Percentiles rank a stretch among this genome's conserved stretches.
Evolutionary conservation across 2,113 vertebrate genomes (phyloP).

Genomic region (Platanista minor): DNA sequence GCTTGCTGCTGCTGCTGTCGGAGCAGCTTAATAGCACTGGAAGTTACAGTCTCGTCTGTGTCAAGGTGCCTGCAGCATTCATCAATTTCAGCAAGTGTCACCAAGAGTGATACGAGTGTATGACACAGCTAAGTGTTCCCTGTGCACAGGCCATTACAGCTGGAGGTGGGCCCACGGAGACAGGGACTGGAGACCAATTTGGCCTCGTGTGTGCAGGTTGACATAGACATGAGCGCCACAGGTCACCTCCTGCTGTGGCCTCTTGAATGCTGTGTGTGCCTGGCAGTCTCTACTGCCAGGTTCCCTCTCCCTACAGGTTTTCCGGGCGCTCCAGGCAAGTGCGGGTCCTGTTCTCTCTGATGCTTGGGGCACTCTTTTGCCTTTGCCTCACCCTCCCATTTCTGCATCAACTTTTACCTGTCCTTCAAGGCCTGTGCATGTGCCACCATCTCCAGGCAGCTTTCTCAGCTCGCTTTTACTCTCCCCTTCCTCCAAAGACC

Average conservation of each 20-base stretch:
- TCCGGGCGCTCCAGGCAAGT: not conserved
- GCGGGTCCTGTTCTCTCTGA: not conserved
- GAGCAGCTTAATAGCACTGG: conserved; percentile 32
- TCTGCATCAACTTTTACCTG: not conserved
- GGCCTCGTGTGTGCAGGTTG: not conserved
- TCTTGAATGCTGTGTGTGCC: not conserved
- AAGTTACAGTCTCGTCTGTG: conserved; percentile 40
- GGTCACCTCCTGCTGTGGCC: not conserved
- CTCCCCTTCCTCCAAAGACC: not conserved
- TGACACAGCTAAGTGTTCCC: conserved; percentile 61
- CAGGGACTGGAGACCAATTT: not conserved
- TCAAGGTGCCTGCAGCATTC: conserved; percentile 30
- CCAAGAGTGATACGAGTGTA: conserved; percentile 36
- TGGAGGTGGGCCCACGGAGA: conserved; percentile 47
- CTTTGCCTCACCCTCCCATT: not conserved
- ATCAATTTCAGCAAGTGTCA: conserved; percentile 64
- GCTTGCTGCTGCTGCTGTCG: not conserved
- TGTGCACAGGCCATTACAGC: conserved; percentile 57
- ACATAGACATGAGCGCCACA: not conserved
- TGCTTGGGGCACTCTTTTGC: not conserved
- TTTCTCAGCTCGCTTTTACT: not conserved
- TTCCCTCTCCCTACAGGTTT: not conserved
- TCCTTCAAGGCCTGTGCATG: not conserved
- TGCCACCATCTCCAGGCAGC: not conserved
- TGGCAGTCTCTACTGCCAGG: not conserved